Percentiles rank a stretch among this genome's conserved stretches.
Conservation (phyloP, 1,140 invertebrate species). For the Lordiphosa collinella region DNA sequence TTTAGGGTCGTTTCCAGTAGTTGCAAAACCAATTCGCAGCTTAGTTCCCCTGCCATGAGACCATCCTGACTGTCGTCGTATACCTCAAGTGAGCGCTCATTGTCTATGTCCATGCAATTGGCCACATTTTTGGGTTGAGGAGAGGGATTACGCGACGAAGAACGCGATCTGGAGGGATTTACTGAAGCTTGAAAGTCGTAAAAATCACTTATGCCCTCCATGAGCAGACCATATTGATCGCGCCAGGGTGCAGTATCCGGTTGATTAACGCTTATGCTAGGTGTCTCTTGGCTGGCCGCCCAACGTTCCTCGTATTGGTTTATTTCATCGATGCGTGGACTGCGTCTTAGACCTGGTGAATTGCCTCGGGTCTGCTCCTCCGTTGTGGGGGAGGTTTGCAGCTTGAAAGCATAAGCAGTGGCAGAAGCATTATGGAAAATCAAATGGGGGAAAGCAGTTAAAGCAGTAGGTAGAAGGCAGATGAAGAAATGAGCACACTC, state of each 20-base stretch:
- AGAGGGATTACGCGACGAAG: slow-evolving; percentile 55
- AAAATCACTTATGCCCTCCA: slow-evolving; percentile 75
- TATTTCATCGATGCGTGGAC: slow-evolving; percentile 75
- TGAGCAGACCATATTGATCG: slow-evolving; percentile 62
- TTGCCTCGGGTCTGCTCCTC: slow-evolving; percentile 51
- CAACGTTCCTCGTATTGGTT: slow-evolving; percentile 71
- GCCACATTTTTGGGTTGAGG: slow-evolving; percentile 61
- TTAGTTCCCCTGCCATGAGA: slow-evolving; percentile 38
- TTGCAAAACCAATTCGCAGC: slow-evolving; percentile 47
- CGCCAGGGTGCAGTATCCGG: slow-evolving; percentile 66
- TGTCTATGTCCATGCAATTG: slow-evolving; percentile 43
- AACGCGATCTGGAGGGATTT: slow-evolving; percentile 67
- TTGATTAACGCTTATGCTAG: slow-evolving; percentile 43
- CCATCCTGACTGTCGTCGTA: slow-evolving; percentile 58
- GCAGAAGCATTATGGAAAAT: slow-evolving; percentile 29
- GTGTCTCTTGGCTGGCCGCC: slow-evolving; percentile 37
- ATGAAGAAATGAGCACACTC: too few species aligned
- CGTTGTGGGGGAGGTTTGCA: slow-evolving; percentile 55
- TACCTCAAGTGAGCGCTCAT: slow-evolving; percentile 41
- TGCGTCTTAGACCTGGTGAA: slow-evolving; percentile 63
- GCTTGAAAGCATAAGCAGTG: slow-evolving; percentile 34
- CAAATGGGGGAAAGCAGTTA: slow-evolving; percentile 54
- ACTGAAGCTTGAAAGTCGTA: slow-evolving; percentile 74
- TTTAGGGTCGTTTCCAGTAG: slow-evolving; percentile 44
- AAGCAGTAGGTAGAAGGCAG: slow-evolving; percentile 9